Percentiles rank a stretch among this genome's conserved stretches.
Evolutionary conservation across 2,113 vertebrate genomes (phyloP).

Genomic region (Oryzias melastigma): DNA sequence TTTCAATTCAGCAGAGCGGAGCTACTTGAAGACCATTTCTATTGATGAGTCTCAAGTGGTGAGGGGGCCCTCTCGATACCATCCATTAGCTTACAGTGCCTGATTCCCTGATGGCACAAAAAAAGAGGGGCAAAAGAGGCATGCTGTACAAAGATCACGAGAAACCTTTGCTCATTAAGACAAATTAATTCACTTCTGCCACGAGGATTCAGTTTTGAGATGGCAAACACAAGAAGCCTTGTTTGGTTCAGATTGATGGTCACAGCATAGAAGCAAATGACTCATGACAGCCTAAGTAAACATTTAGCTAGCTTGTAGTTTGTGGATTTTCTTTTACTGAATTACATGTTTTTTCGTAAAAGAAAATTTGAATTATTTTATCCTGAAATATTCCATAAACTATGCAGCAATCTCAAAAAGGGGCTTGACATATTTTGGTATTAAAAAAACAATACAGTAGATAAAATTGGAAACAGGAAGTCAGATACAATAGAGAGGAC

Average conservation of each 20-base stretch:
- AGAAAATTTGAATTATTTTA: too few species aligned
- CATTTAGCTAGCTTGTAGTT: neutral
- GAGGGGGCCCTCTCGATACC: conserved; percentile 1
- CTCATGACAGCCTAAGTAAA: conserved; percentile 2
- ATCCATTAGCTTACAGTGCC: conserved; percentile 10
- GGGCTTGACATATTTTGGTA: neutral
- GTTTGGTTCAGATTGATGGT: neutral
- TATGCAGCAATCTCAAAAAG: neutral
- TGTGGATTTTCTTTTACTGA: neutral
- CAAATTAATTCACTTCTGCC: conserved; percentile 12
- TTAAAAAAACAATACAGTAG: conserved; percentile 67
- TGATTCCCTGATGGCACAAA: neutral
- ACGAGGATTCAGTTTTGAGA: conserved; percentile 13
- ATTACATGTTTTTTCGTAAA: neutral
- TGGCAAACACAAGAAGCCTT: neutral
- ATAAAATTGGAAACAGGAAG: conserved; percentile 88
- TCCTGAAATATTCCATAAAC: too few species aligned
- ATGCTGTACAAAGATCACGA: conserved; percentile 8
- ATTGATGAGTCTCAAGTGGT: conserved; percentile 6
- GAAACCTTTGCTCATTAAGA: conserved; percentile 6
- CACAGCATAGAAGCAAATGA: neutral
- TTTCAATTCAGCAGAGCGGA: conserved; percentile 6
- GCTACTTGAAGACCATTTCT: conserved; percentile 7
- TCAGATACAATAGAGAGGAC: conserved; percentile 91
- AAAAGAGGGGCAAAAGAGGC: neutral